Evolutionary conservation across 2,888 invertebrate species (phyloP).

Genomic region (Pemphredon lugubris): DNA sequence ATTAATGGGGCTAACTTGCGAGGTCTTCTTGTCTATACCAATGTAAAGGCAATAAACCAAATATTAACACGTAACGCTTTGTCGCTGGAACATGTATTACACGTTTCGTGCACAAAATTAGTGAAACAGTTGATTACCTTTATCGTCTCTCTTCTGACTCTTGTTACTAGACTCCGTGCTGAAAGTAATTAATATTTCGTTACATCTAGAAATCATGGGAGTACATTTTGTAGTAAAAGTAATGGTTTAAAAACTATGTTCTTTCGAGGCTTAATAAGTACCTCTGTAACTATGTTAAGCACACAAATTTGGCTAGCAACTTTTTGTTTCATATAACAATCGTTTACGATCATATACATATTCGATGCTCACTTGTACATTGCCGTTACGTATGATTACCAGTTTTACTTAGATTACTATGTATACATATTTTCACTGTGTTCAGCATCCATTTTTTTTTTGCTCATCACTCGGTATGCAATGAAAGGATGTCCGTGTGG

Average conservation of each 20-base stretch:
- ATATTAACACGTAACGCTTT: too few species aligned
- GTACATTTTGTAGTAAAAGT: slow-evolving; percentile 44
- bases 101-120: background rate
- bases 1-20: slow-evolving; percentile 71
- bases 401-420: slow-evolving; percentile 50
- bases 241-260: slow-evolving; percentile 56
- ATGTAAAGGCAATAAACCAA: too few species aligned
- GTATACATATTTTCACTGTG: slow-evolving; percentile 51
- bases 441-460: slow-evolving; percentile 49
- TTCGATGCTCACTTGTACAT: slow-evolving; percentile 47
- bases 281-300: slow-evolving; percentile 80
- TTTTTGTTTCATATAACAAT: slow-evolving; percentile 45
- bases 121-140: slow-evolving; percentile 69
- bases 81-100: too few species aligned
- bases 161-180: slow-evolving; percentile 76
- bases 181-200: slow-evolving; percentile 59
- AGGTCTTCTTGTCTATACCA: slow-evolving; percentile 75
- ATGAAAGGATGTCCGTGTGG: slow-evolving; percentile 48
- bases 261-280: slow-evolving; percentile 75
- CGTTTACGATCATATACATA: slow-evolving; percentile 26
- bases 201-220: slow-evolving; percentile 35
- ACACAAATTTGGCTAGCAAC: slow-evolving; percentile 80
- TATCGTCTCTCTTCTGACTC: slow-evolving; percentile 78
- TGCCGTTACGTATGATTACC: slow-evolving; percentile 34
- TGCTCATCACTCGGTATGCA: slow-evolving; percentile 39